Conservation (phyloP, 2,797 vertebrate species). For the Myioborus melanocephalus region DNA sequence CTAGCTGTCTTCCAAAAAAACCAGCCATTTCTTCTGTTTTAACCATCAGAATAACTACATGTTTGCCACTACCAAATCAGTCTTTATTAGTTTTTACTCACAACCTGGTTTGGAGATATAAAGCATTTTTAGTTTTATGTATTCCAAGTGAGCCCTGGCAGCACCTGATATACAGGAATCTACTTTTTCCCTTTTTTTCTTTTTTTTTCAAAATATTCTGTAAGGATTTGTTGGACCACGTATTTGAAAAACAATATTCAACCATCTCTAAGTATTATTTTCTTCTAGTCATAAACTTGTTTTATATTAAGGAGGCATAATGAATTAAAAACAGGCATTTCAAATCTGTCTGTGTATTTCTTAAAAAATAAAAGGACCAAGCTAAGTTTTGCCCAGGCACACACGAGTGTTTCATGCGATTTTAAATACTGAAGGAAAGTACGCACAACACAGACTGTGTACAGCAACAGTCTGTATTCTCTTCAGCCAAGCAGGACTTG, state of each 20-base stretch:
- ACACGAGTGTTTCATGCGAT: accelerated
- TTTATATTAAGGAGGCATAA: not conserved
- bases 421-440: not conserved
- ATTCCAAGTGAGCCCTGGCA: not conserved
- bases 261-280: not conserved
- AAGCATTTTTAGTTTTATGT: not conserved
- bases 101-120: not conserved
- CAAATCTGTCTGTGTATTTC: not conserved
- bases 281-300: not conserved
- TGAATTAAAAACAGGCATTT: not conserved
- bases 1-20: not conserved
- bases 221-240: not conserved
- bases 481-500: not conserved
- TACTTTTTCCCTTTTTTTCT: not conserved
- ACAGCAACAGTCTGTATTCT: not conserved
- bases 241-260: not conserved
- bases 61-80: not conserved
- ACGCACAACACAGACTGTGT: not conserved
- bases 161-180: not conserved
- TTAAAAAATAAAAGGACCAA: not conserved
- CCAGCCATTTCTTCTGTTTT: not conserved
- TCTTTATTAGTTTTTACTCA: not conserved
- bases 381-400: not conserved
- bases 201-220: not conserved
- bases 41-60: not conserved